Evolutionary conservation across 2,888 invertebrate species (phyloP).

Genomic region (Trissolcus brochymenae): DNA sequence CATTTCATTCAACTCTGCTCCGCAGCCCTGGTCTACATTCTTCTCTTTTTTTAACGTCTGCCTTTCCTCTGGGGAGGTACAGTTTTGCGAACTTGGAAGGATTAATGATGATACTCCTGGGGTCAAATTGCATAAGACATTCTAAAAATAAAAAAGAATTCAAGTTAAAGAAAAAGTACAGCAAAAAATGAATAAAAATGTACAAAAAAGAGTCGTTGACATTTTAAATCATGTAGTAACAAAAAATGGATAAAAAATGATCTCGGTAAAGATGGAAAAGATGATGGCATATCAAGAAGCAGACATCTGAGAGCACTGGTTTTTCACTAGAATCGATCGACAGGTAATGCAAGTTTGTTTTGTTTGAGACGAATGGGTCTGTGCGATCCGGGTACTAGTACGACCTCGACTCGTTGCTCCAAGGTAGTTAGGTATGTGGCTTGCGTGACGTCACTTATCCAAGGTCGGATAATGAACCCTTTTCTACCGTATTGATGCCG

Average conservation of each 20-base stretch:
- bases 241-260: too few relatives aligned
- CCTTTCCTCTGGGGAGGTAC: not conserved
- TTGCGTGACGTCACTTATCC: slow-evolving; percentile 70
- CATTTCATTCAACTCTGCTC: slow-evolving; percentile 10
- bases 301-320: not conserved
- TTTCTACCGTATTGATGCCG: slow-evolving; percentile 44
- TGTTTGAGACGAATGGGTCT: slow-evolving; percentile 57
- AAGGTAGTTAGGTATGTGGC: slow-evolving; percentile 67
- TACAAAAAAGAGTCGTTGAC: too few relatives aligned
- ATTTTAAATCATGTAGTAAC: too few relatives aligned
- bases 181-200: not conserved
- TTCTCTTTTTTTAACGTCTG: slow-evolving; percentile 1
- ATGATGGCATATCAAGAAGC: slow-evolving; percentile 13
- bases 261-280: slow-evolving; percentile 1
- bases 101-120: slow-evolving; percentile 4
- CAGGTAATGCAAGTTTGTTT: slow-evolving; percentile 16
- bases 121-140: slow-evolving; percentile 7
- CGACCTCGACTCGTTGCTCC: slow-evolving; percentile 67
- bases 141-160: not conserved
- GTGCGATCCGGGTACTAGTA: slow-evolving; percentile 56
- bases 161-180: not conserved
- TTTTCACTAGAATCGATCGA: slow-evolving; percentile 28
- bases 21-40: slow-evolving; percentile 8
- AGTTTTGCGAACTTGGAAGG: not conserved
- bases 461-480: slow-evolving; percentile 73